Conservation (phyloP, 2,797 vertebrate genomes). For the Diceros bicornis region DNA sequence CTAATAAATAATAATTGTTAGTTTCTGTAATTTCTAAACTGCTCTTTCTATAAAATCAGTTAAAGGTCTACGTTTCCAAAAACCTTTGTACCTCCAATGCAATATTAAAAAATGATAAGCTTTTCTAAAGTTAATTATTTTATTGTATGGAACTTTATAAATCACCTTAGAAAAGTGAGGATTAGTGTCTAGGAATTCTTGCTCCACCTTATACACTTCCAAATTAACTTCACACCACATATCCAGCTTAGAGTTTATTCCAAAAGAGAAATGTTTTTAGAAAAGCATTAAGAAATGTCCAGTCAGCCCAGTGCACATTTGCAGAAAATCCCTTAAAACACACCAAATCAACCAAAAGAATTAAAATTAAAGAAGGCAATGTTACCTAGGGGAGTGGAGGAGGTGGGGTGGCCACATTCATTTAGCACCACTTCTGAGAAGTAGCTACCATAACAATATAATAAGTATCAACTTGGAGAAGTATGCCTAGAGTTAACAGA, state of each 20-base stretch:
- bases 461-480: not conserved
- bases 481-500: not conserved
- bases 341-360: not conserved
- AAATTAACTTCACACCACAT: not conserved
- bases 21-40: not conserved
- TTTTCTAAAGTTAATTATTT: not conserved
- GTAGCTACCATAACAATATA: not conserved
- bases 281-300: not conserved
- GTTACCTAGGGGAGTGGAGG: not conserved
- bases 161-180: not conserved
- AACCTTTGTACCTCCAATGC: not conserved
- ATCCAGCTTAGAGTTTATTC: not conserved
- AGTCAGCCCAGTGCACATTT: not conserved
- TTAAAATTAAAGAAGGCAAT: not conserved
- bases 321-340: not conserved
- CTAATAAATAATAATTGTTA: not conserved
- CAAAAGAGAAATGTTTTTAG: not conserved
- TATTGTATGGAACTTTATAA: not conserved
- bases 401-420: not conserved
- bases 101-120: not conserved
- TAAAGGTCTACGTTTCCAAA: not conserved
- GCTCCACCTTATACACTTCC: not conserved
- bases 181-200: not conserved
- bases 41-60: not conserved
- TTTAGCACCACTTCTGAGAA: not conserved